Conservation (phyloP, 2,113 vertebrate genomes). For the Puffinus mauretanicus region DNA sequence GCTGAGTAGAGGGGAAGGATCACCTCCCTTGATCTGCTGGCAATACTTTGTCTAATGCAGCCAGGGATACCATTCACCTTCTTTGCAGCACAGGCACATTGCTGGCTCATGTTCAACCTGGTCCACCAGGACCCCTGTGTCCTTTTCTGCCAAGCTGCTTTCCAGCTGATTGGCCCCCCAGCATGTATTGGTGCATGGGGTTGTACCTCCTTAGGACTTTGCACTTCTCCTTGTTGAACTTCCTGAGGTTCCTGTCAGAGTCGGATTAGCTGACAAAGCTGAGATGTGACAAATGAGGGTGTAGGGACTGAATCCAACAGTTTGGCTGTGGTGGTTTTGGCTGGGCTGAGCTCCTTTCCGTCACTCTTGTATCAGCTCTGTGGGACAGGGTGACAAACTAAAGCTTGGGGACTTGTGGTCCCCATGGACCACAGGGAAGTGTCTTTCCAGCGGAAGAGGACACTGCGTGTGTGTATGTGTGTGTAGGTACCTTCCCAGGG, state of each 20-base stretch:
- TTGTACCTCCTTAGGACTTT: not conserved
- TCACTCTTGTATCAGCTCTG: not conserved
- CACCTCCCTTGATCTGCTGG: not conserved
- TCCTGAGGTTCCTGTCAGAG: not conserved
- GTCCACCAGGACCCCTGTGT: not conserved
- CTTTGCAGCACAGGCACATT: not conserved
- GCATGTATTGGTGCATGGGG: not conserved
- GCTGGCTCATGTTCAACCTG: fast-evolving
- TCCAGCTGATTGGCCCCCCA: not conserved
- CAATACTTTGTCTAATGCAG: not conserved
- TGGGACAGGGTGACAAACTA: not conserved
- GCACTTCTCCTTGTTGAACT: not conserved
- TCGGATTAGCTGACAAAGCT: not conserved
- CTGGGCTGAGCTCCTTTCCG: not conserved
- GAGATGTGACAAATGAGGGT: not conserved
- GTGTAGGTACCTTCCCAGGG: not conserved
- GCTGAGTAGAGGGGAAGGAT: not conserved
- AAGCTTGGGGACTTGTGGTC: not conserved
- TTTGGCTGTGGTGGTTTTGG: not conserved
- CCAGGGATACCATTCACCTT: fast-evolving
- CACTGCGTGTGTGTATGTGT: not conserved
- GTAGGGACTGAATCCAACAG: not conserved
- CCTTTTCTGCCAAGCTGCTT: not conserved
- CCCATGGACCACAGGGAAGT: not conserved
- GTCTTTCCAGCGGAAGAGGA: not conserved